These are phyloP conservation scores for Cryptoprocta ferox DNA, from an alignment of 2,797 vertebrate genomes.

Conservation along the genomic window DNA sequence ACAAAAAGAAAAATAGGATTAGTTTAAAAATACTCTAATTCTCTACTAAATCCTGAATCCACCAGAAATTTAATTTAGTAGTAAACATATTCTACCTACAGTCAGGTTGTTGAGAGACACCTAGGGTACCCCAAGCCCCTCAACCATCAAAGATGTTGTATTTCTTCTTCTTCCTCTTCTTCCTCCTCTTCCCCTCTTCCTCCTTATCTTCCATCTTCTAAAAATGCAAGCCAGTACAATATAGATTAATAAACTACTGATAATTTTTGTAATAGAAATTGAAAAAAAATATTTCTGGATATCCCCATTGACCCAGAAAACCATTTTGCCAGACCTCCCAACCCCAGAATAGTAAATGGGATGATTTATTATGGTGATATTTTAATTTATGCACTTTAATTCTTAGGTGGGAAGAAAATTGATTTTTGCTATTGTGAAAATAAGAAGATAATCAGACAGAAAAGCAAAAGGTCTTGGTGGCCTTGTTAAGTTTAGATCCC, in stretches of 20 bases:
- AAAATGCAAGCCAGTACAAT: background rate
- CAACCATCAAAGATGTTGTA: background rate
- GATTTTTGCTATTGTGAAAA: background rate
- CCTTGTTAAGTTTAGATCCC: background rate
- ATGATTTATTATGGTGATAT: background rate
- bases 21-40: background rate
- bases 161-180: background rate
- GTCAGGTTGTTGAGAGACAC: background rate
- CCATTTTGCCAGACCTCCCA: background rate
- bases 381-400: conserved; percentile 36
- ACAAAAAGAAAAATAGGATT: background rate
- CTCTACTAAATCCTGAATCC: background rate
- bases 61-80: background rate
- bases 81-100: background rate
- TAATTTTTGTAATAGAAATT: background rate
- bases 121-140: background rate
- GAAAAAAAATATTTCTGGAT: background rate
- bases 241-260: background rate
- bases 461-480: background rate
- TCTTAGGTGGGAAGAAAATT: background rate
- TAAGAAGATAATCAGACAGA: background rate
- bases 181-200: background rate
- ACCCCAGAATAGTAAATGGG: background rate
- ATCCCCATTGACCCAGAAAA: background rate
- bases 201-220: background rate